phyloP scores from a whole-genome alignment of 2,113 vertebrate genomes.

The Zapus hudsonius region DNA sequence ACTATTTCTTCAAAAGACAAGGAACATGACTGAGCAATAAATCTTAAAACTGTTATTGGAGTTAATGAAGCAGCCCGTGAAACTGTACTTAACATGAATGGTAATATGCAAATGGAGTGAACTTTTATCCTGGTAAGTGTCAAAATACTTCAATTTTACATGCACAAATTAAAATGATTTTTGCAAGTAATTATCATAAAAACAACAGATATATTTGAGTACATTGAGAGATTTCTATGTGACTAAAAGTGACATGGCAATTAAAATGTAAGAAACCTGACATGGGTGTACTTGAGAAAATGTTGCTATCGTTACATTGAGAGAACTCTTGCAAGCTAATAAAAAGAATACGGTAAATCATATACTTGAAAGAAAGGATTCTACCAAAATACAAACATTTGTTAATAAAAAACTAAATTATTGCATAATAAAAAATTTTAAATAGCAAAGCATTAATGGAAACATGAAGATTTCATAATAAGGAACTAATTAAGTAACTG shows the following conservation, averaged over 20 bases:
- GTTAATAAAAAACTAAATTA: not conserved
- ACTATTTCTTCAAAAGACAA: not conserved
- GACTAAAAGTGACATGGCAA: conserved; percentile 17
- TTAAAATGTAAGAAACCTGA: conserved; percentile 49
- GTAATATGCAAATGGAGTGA: conserved; percentile 38
- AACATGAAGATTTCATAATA: not conserved
- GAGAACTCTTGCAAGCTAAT: not conserved
- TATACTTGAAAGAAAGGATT: not conserved
- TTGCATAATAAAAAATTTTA: not conserved
- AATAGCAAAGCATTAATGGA: not conserved
- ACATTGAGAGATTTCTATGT: conserved; percentile 16
- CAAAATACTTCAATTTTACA: conserved; percentile 60
- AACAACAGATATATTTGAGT: conserved; percentile 26
- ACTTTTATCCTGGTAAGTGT: conserved; percentile 51
- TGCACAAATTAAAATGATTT: conserved; percentile 38
- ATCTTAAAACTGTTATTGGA: conserved; percentile 17
- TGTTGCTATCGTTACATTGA: conserved; percentile 2
- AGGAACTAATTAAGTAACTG: not conserved
- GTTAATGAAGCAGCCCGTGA: conserved; percentile 40
- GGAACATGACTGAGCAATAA: not conserved
- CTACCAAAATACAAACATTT: not conserved
- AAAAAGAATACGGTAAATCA: not conserved
- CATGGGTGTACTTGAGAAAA: not conserved
- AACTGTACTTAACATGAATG: conserved; percentile 14
- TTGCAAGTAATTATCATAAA: conserved; percentile 19